Evolutionary conservation across 2,113 vertebrate genomes (phyloP).

Genomic region (Pipra filicauda): DNA sequence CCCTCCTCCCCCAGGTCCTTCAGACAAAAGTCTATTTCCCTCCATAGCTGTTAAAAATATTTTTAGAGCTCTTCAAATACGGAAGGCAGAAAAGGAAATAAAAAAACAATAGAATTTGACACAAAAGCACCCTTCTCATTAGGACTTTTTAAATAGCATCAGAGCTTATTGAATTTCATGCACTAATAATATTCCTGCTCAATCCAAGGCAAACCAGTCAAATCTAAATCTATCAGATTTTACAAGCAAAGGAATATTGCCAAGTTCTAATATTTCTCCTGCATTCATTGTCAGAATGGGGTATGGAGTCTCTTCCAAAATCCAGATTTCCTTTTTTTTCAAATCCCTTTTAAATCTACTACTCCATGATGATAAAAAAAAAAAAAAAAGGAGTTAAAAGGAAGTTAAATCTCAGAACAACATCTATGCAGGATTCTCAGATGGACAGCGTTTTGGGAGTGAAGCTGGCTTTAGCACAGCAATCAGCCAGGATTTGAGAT

Average conservation of each 20-base stretch:
- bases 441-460: neutral
- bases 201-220: slow-evolving; percentile 49
- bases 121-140: slow-evolving; percentile 61
- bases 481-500: slow-evolving; percentile 33
- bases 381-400: neutral
- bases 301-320: slow-evolving; percentile 7
- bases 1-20: slow-evolving; percentile 18
- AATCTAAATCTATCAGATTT: slow-evolving; percentile 49
- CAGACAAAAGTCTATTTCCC: slow-evolving; percentile 53
- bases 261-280: slow-evolving; percentile 48
- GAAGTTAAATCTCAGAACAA: neutral
- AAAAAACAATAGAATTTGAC: slow-evolving; percentile 28
- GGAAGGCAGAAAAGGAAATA: slow-evolving; percentile 45
- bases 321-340: neutral
- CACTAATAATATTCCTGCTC: slow-evolving; percentile 47
- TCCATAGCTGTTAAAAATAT: slow-evolving; percentile 54
- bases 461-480: slow-evolving; percentile 22
- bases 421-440: neutral
- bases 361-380: neutral
- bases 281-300: neutral
- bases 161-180: slow-evolving; percentile 55
- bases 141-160: slow-evolving; percentile 53
- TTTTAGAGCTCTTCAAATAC: slow-evolving; percentile 40
- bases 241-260: slow-evolving; percentile 52
- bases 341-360: neutral